These are phyloP conservation scores for Clarias platycephalus DNA, from an alignment of 2,797 vertebrate genomes.

Conservation along the genomic window DNA sequence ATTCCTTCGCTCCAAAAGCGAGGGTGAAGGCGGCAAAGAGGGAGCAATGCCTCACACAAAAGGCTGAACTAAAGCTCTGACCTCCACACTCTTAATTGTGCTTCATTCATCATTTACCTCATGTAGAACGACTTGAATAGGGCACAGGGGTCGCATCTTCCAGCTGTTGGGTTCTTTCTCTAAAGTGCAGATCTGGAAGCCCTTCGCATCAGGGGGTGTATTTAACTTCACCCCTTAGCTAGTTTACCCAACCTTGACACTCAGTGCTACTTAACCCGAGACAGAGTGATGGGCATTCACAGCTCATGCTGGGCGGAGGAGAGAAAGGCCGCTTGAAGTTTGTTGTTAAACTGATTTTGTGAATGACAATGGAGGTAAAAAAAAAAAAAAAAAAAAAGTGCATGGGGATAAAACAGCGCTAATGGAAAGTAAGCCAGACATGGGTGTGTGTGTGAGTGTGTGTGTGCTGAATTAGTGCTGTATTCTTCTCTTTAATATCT, in stretches of 20 bases:
- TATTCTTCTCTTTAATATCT: not conserved
- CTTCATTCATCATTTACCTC: constrained; percentile 42
- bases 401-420: not conserved
- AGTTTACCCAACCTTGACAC: constrained; percentile 61
- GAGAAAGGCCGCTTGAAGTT: constrained; percentile 8
- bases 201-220: constrained; percentile 35
- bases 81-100: constrained; percentile 48
- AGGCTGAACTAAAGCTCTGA: constrained; percentile 36
- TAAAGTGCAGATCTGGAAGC: constrained; percentile 31
- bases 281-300: constrained; percentile 42
- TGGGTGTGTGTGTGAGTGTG: too few species aligned
- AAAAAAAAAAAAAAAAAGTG: not conserved
- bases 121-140: constrained; percentile 20
- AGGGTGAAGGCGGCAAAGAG: constrained; percentile 5
- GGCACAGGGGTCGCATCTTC: constrained; percentile 42
- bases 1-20: not conserved
- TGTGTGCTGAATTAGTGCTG: too few species aligned
- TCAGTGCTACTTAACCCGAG: constrained; percentile 47
- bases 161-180: constrained; percentile 48
- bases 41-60: constrained; percentile 23
- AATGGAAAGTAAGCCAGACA: constrained; percentile 4
- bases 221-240: constrained; percentile 40
- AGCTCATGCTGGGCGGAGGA: constrained; percentile 26
- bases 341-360: constrained; percentile 54
- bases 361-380: constrained; percentile 44